These are phyloP conservation scores for Hipposideros larvatus DNA, from an alignment of 2,797 vertebrate species.

Conservation along the genomic window DNA sequence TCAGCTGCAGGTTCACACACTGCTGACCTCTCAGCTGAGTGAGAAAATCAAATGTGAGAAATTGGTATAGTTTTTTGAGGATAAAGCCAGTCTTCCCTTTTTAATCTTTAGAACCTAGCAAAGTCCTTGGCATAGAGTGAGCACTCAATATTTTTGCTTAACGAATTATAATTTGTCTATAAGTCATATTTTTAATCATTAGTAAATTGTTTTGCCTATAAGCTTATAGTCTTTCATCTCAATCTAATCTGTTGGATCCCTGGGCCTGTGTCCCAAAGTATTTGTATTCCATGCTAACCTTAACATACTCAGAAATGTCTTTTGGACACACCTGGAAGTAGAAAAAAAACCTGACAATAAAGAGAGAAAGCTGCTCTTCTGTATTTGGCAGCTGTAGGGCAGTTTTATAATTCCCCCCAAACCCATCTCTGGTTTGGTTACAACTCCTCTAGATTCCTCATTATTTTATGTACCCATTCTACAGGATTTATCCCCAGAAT, in stretches of 20 bases:
- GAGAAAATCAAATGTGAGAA: conserved; percentile 29
- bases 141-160: conserved; percentile 18
- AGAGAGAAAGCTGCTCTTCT: not conserved
- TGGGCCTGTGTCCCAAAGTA: not conserved
- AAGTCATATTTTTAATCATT: conserved; percentile 55
- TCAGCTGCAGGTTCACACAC: not conserved
- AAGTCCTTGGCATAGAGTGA: not conserved
- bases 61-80: not conserved
- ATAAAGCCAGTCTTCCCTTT: conserved; percentile 12
- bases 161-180: conserved; percentile 50
- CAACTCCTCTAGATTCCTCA: not conserved
- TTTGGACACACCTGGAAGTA: conserved; percentile 11
- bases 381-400: not conserved
- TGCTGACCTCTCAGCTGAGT: not conserved
- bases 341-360: not conserved
- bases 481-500: not conserved
- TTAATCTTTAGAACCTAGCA: not conserved
- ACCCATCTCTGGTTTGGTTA: not conserved
- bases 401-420: not conserved
- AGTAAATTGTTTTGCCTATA: not conserved
- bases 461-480: not conserved
- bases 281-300: conserved; percentile 2
- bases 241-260: conserved; percentile 10
- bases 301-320: conserved; percentile 29
- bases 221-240: not conserved